These are phyloP conservation scores for Xiphophorus maculatus DNA, from an alignment of 2,113 vertebrate species.

Conservation along the genomic window DNA sequence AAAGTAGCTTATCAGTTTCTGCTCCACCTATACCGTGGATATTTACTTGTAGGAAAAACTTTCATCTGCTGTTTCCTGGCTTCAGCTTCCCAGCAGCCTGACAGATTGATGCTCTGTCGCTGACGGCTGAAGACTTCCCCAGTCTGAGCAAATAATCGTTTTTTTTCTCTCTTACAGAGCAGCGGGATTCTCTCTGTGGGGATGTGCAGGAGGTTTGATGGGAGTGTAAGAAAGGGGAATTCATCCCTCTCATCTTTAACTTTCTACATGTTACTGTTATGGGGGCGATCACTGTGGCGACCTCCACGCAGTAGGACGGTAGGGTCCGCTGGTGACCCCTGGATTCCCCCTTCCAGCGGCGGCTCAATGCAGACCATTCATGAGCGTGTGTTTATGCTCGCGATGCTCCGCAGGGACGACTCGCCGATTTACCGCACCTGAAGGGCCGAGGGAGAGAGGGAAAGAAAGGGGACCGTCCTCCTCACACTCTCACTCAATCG, in stretches of 20 bases:
- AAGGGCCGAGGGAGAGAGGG: conserved; percentile 40
- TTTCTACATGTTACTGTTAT: conserved; percentile 53
- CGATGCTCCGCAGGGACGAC: conserved; percentile 71
- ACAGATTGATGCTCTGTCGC: conserved; percentile 60
- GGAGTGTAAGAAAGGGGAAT: conserved; percentile 27
- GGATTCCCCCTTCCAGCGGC: conserved; percentile 70
- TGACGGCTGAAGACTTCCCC: conserved; percentile 84
- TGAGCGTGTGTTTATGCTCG: conserved; percentile 74
- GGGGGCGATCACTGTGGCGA: conserved; percentile 85
- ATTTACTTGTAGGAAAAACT: not conserved
- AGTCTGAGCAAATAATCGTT: conserved; percentile 89
- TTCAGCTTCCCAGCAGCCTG: conserved; percentile 28
- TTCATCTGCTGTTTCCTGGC: conserved; percentile 29
- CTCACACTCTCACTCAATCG: conserved; percentile 59
- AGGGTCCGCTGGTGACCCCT: conserved; percentile 79
- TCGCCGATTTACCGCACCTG: conserved; percentile 63
- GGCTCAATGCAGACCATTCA: conserved; percentile 75
- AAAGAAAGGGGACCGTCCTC: conserved; percentile 15
- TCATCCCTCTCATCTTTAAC: conserved; percentile 80
- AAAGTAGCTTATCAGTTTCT: not conserved
- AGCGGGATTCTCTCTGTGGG: conserved; percentile 59
- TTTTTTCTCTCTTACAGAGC: conserved; percentile 75
- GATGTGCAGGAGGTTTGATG: conserved; percentile 19
- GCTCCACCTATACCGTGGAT: not conserved
- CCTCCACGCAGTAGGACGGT: conserved; percentile 70